A percentile compares a stretch with the other conserved stretches of the same genome.
Conservation (phyloP, 2,113 vertebrate species). For the Halcyon senegalensis region DNA sequence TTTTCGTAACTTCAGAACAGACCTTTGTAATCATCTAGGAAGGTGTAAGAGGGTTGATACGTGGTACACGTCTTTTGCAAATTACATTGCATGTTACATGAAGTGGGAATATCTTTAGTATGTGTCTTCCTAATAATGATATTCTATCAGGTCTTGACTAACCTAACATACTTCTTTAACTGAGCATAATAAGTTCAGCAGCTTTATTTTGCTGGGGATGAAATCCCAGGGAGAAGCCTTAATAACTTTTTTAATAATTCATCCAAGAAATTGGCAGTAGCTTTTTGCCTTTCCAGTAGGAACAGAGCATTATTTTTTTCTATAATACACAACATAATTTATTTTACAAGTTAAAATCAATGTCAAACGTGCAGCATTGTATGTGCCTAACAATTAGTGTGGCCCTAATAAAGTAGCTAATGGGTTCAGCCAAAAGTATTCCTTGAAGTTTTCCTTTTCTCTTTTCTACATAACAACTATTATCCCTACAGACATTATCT, state of each 20-base stretch:
- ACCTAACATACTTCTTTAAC: not conserved
- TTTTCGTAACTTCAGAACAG: not conserved
- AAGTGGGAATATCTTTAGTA: not conserved
- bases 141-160: not conserved
- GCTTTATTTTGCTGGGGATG: not conserved
- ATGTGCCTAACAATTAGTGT: not conserved
- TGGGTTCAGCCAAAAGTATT: not conserved
- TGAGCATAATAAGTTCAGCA: not conserved
- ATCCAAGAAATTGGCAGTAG: not conserved
- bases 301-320: not conserved
- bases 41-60: not conserved
- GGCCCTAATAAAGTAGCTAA: not conserved
- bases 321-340: not conserved
- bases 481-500: not conserved
- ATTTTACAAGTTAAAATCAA: not conserved
- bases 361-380: not conserved
- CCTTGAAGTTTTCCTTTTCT: constrained; percentile 1
- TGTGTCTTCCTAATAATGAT: not conserved
- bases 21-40: not conserved
- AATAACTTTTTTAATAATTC: not conserved
- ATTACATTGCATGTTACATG: not conserved
- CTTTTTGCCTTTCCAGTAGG: not conserved
- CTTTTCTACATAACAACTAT: not conserved
- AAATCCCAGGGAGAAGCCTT: not conserved
- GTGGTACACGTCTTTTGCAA: fast-evolving